Base-by-base conservation (phyloP, 2,888 invertebrate species). In the Xanthia icteritia region DNA sequence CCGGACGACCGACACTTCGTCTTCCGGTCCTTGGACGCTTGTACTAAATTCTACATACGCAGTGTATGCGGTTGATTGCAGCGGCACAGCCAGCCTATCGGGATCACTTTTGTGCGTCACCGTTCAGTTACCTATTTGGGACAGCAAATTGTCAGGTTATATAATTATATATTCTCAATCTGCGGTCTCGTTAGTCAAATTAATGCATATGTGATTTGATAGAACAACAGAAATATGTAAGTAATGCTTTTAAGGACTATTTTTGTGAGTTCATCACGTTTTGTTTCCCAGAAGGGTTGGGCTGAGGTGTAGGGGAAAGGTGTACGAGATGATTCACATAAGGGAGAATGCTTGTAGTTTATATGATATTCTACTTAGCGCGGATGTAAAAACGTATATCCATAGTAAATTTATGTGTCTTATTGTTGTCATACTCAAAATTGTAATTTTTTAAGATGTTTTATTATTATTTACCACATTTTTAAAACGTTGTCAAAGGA, bases 31-130 rank as follows among this genome's bases (percentile, higher is more conserved):
- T 9, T 20, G 11, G 20, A 65, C 5, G n/a, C 39, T 6, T 9
- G n/a, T 77, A 60, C 42, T 61, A 27, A 54, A 45, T n/a, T 51
- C 31, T 73, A 61, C 8, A n/a, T 36, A 61, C 17, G 42, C 64
- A 39, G 23, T 51, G n/a, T 39, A 48, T 78, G n/a, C 48, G 42
- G 17, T 15, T 23, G 51, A 17, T 42, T 5, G n/a, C 61, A 67
- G 11, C 5, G 9, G 39, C n/a, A 42, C 68, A 31, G 39, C 36
- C 58, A 20, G 15, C 23, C 36, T 54, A 60, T 54, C 31, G 31
- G 31, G 31, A 31, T 31, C 31, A 31, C 31, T 1, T 31, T 31
- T 1, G 31, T 31, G 31, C 31, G 31, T 31, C 31, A 31, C 31
- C 31, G 31, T 31, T 31, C 31, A 31, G 13, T 5, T 9, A 42